A percentile compares a stretch with the other conserved stretches of the same genome.
phyloP scores from a whole-genome alignment of 2,888 invertebrate genomes.

The Pachymerium ferrugineum region DNA sequence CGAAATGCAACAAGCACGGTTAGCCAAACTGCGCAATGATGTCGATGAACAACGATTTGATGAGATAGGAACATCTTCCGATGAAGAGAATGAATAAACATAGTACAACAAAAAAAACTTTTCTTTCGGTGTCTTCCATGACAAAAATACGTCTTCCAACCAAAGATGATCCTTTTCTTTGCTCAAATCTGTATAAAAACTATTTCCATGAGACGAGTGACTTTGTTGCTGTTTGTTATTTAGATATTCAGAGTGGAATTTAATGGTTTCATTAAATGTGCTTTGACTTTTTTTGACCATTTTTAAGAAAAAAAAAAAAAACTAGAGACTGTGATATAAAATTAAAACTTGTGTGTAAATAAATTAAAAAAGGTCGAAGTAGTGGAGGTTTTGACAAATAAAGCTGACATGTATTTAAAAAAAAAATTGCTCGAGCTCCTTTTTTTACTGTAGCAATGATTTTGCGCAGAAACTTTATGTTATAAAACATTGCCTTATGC shows the following conservation, averaged over 20 bases:
- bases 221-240: too few species aligned
- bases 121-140: background rate
- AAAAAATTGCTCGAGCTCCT: slow-evolving; percentile 21
- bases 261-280: background rate
- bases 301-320: background rate
- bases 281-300: background rate
- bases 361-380: slow-evolving; percentile 29
- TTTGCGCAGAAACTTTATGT: too few species aligned
- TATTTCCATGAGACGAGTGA: too few species aligned
- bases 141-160: background rate
- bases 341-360: background rate
- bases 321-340: background rate
- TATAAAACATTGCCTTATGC: too few species aligned
- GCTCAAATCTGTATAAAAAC: background rate
- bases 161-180: background rate
- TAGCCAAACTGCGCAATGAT: slow-evolving; percentile 56
- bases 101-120: background rate
- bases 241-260: background rate
- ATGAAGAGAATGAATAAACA: slow-evolving; percentile 28
- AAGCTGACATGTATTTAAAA: slow-evolving; percentile 39
- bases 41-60: slow-evolving; percentile 44
- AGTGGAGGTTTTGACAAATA: too few species aligned
- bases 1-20: slow-evolving; percentile 80
- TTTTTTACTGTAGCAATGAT: background rate
- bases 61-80: slow-evolving; percentile 30